Evolutionary conservation across 1,140 invertebrate species (phyloP), one percentile per base, ranked within the genome.

Genomic region (Coboldia fuscipes): DNA sequence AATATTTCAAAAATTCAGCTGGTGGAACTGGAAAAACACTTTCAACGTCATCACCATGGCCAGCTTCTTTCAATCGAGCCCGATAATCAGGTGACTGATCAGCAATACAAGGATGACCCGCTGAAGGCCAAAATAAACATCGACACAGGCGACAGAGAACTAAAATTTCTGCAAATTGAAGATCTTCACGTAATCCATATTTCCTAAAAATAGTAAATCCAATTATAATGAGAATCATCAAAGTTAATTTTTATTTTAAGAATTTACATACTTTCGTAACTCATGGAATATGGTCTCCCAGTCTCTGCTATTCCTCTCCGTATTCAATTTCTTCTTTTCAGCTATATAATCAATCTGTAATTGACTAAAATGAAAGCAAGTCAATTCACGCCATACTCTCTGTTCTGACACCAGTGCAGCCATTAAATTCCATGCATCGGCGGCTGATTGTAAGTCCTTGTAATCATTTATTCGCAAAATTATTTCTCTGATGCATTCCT

Each of bases 121-220:
- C 66, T 2, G 79, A 83, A 43, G 89, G 75, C 93, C 93, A 98
- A 54, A 96, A 97, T 22, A 98, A 67, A 51, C 86, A 92, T 45
- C 89, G 77, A 57, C 93, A 97, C 53, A 90, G 83, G 38, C 82
- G 72, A 56, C 93, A 97, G 27, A 97, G 61, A 29, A 88, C 84
- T 39, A 97, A 66, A 52, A 86, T 86, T 58, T 97, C 92, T 2
- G 90, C 85, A 57, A 85, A 97, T 45, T 71, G 68, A 16, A 66
- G 55, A 40, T 92, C 82, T 60, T 96, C 89, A 39, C 78, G 72
- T 14, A 90, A 62, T 14, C 89, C 89, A 56, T 81, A 90, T 40
- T 75, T 70, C 48, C 86, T 89, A 45, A 7, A 54, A 51, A 42
- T 28, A 20, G 46, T 14, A 14, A 4, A 19, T 21, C 10, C n/a